These are phyloP conservation scores for mouse (Mus musculus) DNA, from an alignment of 2,113 vertebrate genomes.

Conservation along the genomic window DNA sequence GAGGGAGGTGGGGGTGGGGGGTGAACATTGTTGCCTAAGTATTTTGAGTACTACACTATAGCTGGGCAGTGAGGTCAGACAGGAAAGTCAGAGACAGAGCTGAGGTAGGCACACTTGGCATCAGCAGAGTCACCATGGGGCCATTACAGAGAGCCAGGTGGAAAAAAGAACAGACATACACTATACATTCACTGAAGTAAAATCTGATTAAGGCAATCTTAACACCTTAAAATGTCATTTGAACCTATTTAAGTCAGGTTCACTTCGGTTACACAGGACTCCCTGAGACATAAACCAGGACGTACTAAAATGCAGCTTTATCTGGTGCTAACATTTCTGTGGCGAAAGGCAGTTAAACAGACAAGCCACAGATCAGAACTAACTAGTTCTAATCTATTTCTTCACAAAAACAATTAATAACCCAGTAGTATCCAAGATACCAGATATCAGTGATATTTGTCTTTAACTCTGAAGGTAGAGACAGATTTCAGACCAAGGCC, in stretches of 20 bases:
- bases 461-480: background rate
- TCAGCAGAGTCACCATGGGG: background rate
- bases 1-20: too few species aligned
- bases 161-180: background rate
- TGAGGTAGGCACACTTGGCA: background rate
- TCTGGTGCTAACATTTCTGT: background rate
- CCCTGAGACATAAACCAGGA: background rate
- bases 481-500: background rate
- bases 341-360: background rate
- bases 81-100: background rate
- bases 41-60: background rate
- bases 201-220: background rate
- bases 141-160: background rate
- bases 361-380: background rate
- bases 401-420: background rate
- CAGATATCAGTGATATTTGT: background rate
- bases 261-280: background rate
- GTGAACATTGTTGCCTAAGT: background rate
- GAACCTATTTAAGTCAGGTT: background rate
- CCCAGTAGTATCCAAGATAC: background rate
- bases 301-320: background rate
- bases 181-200: background rate
- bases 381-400: background rate
- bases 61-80: background rate
- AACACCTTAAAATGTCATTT: background rate